Evolutionary conservation across 2,797 vertebrate species (phyloP).

Genomic region (Otus scops): DNA sequence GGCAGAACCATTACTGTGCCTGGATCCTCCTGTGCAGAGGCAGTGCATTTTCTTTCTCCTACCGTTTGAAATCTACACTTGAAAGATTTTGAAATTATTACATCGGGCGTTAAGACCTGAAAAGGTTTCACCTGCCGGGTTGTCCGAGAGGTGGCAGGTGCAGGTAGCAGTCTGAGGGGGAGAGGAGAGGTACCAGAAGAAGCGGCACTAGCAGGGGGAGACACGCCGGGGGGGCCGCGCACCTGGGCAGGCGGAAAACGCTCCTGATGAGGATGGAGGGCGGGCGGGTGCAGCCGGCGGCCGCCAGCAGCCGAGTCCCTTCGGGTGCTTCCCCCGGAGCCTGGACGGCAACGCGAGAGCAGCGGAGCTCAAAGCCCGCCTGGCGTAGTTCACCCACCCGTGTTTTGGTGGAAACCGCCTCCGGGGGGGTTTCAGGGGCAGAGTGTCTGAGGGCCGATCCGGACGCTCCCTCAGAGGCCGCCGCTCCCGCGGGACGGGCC

Average conservation of each 20-base stretch:
- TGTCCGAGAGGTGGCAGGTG: rapidly evolving
- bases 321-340: background rate
- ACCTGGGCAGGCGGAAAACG: rapidly evolving
- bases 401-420: background rate
- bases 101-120: background rate
- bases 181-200: rapidly evolving
- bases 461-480: background rate
- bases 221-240: rapidly evolving
- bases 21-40: no score
- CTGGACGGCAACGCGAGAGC: no score
- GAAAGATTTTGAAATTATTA: rapidly evolving
- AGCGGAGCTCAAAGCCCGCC: background rate
- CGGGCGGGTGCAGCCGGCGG: no score
- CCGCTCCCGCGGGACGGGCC: no score
- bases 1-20: background rate
- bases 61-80: background rate
- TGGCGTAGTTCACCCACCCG: no score
- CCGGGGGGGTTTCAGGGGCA: rapidly evolving
- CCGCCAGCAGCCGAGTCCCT: background rate
- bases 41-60: rapidly evolving
- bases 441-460: rapidly evolving
- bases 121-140: rapidly evolving
- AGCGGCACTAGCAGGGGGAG: rapidly evolving
- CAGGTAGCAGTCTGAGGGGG: rapidly evolving
- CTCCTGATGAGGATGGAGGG: rapidly evolving